Percentiles rank a stretch among this genome's conserved stretches.
phyloP scores from a whole-genome alignment of 2,888 invertebrate genomes.

The Pammene aurita region DNA sequence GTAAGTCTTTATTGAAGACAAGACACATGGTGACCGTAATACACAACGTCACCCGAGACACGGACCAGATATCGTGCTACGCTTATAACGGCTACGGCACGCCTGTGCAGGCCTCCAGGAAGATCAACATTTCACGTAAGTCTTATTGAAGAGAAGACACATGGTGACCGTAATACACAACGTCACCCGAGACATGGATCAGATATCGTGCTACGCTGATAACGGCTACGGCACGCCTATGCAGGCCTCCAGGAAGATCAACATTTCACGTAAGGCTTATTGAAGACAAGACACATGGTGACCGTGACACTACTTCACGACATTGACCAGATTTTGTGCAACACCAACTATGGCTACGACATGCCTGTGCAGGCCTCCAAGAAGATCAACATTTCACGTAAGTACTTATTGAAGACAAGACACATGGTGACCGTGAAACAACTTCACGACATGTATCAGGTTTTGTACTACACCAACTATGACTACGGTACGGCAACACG shows the following conservation, averaged over 20 bases:
- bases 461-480: no score
- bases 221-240: slow-evolving; percentile 94
- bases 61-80: slow-evolving; percentile 85
- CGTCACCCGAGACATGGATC: slow-evolving; percentile 79
- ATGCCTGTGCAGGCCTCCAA: slow-evolving; percentile 93
- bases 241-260: slow-evolving; percentile 91
- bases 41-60: slow-evolving; percentile 87
- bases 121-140: slow-evolving; percentile 92
- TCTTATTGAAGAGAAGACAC: slow-evolving; percentile 28
- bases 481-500: no score
- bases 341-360: slow-evolving; percentile 94
- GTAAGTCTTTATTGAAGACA: slow-evolving; percentile 79
- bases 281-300: not conserved
- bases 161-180: slow-evolving; percentile 84
- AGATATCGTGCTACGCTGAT: slow-evolving; percentile 91
- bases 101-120: slow-evolving; percentile 92
- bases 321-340: slow-evolving; percentile 83
- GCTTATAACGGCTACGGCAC: slow-evolving; percentile 94
- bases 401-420: slow-evolving; percentile 62
- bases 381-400: slow-evolving; percentile 91
- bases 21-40: slow-evolving; percentile 61
- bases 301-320: slow-evolving; percentile 87
- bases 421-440: not conserved
- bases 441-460: not conserved
- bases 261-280: slow-evolving; percentile 88